Evolutionary conservation across 1,140 invertebrate genomes (phyloP), one percentile per base, ranked within the genome.

Genomic region (Aleiodes sp.): DNA sequence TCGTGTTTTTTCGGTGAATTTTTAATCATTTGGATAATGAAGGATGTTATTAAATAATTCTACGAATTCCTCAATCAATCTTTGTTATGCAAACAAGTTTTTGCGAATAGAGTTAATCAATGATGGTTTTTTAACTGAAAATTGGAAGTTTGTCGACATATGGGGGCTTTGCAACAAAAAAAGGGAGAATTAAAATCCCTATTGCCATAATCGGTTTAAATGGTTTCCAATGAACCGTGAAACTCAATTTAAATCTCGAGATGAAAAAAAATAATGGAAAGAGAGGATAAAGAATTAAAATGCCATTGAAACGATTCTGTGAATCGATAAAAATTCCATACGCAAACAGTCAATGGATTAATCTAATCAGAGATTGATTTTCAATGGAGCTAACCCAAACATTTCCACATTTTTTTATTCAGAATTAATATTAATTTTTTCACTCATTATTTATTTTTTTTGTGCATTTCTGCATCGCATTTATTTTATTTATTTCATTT

Each of bases 171-270:
- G 19, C 46, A 52, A 52, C 46, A 52, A 52, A 35, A 52, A n/a
- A n/a, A n/a, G n/a, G n/a, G 19, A 21, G 46, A 21, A 52, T 52
- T 52, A 52, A 16, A 52, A 52, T 52, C 46, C 46, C 46, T n/a
- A n/a, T n/a, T n/a, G n/a, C n/a, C 46, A 24, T 52, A 52, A 52
- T 16, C 46, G 46, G 64, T 60, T 61, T 74, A 71, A 76, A 78
- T 79, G 74, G 78, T 76, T 77, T 77, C 78, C 73, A 80, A 80
- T 78, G 75, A 76, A 78, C 72, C 79, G 70, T 81, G 76, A 81
- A 80, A 81, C 77, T 80, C 63, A 66, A 69, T 76, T 73, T 62
- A 52, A 52, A 52, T 74, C 71, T 69, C 70, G 70, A 66, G 68
- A 62, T 65, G 57, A 59, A 59, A 68, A 70, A 72, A 66, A 64